These are phyloP conservation scores for Lanistes nyassanus DNA, from an alignment of 1,140 invertebrate genomes.

Conservation along the genomic window DNA sequence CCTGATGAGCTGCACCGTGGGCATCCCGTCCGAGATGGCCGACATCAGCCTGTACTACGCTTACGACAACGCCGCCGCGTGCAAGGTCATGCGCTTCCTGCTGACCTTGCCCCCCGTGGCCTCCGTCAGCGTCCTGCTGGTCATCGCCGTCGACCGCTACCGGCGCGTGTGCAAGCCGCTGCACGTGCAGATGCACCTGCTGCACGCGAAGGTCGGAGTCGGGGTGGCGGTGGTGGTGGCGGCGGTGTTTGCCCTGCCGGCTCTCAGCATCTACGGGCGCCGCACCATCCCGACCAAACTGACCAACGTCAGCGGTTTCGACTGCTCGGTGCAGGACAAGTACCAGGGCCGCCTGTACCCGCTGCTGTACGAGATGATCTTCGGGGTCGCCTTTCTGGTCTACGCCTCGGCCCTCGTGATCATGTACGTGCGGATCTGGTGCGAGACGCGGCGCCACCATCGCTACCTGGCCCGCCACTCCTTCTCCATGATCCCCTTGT, in stretches of 20 bases:
- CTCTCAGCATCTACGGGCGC: slow-evolving; percentile 23
- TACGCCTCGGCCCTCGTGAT: slow-evolving; percentile 13
- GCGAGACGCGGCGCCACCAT: slow-evolving; percentile 24
- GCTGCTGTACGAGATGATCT: slow-evolving; percentile 23
- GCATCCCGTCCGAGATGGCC: slow-evolving; percentile 54
- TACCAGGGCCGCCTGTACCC: slow-evolving; percentile 18
- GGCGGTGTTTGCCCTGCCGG: slow-evolving; percentile 23
- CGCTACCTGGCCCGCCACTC: slow-evolving; percentile 22
- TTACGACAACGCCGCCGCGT: slow-evolving; percentile 26
- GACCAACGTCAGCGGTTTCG: slow-evolving; percentile 13
- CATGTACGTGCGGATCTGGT: slow-evolving; percentile 23
- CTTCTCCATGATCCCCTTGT: not conserved
- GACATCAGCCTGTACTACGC: slow-evolving; percentile 42
- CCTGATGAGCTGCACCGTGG: slow-evolving; percentile 44
- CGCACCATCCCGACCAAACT: slow-evolving; percentile 18
- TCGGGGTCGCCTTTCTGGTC: slow-evolving; percentile 11
- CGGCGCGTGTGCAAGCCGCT: slow-evolving; percentile 37
- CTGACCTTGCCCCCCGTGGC: not conserved
- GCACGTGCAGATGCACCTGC: slow-evolving; percentile 23
- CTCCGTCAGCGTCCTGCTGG: slow-evolving; percentile 7
- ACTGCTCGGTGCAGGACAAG: slow-evolving; percentile 32
- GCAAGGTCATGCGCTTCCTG: slow-evolving; percentile 17
- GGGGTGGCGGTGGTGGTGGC: slow-evolving; percentile 9
- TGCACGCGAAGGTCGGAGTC: slow-evolving; percentile 18
- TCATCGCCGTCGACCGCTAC: slow-evolving; percentile 24